Base-by-base conservation (phyloP, 1,140 invertebrate species). In the Lineus longissimus region DNA sequence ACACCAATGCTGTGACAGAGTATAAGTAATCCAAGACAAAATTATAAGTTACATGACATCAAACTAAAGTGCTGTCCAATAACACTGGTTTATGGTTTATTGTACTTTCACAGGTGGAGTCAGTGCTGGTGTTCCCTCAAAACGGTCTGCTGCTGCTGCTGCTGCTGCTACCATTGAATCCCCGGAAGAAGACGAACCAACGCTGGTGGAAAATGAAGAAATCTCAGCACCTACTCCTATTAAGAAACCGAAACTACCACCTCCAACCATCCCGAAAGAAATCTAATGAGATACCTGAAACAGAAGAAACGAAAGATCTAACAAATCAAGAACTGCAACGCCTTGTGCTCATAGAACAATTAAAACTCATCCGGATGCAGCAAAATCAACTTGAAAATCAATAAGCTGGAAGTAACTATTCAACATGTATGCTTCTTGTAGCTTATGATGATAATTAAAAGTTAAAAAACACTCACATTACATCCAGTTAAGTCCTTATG, bases 71-170 rank as follows among this genome's bases (percentile, higher is more conserved):
- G 40, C 40, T 43, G 40, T 43, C 40, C 40, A 43, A 43, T 43
- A 43, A 43, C 40, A 43, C 40, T 43, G 40, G 40, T 43, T 43
- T 43, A 43, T 43, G 40, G 40, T 43, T 43, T 43, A 43, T 43
- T 43, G 40, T 43, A 43, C 40, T 43, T 43, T 13, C 11, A 43
- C 40, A 43, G 40, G 40, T 43, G 40, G 40, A 43, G 40, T 43
- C n/a, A 43, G 40, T 43, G 40, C 40, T 43, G 40, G 11, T 43
- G 40, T 43, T 43, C 40, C 11, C 40, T 43, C 40, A 11, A 43
- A 43, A 43, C 40, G 40, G 40, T 43, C 40, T 43, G n/a, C 40
- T 43, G 40, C n/a, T 43, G n/a, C 40, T 43, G 40, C 40, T 43
- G 40, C 40, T 43, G 40, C 40, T 43, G 40, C 40, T 43, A 43